Evolutionary conservation across 2,797 vertebrate genomes (phyloP).

Genomic region (Hapalemur alaotrensis): DNA sequence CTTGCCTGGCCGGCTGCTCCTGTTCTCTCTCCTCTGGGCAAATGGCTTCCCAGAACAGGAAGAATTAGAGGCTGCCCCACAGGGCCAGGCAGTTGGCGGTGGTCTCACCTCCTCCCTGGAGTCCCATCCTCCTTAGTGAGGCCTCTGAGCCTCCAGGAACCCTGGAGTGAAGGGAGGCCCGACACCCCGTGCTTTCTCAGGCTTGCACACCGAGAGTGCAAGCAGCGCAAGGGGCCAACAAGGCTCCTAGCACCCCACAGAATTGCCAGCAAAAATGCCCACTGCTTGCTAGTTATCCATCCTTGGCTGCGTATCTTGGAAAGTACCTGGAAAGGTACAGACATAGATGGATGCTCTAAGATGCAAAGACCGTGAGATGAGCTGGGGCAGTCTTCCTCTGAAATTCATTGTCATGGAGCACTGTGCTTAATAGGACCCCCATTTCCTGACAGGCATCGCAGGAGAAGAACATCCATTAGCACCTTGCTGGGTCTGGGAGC

Average conservation of each 20-base stretch:
- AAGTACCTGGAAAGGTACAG: background rate
- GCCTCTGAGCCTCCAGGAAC: background rate
- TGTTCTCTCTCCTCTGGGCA: background rate
- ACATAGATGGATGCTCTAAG: background rate
- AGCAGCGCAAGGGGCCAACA: rapidly evolving
- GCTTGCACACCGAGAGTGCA: background rate
- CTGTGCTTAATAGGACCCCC: background rate
- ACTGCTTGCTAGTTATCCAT: background rate
- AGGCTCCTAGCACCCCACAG: background rate
- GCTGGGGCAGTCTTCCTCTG: background rate
- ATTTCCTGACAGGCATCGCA: background rate
- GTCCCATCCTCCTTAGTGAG: background rate
- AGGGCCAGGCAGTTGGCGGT: background rate
- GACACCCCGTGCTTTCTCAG: background rate
- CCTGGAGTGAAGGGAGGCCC: background rate
- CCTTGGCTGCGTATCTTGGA: background rate
- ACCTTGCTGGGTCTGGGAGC: background rate
- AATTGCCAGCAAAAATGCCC: background rate
- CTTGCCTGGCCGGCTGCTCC: background rate
- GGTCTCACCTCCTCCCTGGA: background rate
- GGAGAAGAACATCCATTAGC: too few species aligned
- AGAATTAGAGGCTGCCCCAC: background rate
- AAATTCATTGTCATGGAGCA: background rate
- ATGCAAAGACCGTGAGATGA: background rate
- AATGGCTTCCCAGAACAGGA: background rate